Base-by-base conservation (phyloP, 37 sponge, comb jelly and placozoan genomes). In the Tethya wilhelma region DNA sequence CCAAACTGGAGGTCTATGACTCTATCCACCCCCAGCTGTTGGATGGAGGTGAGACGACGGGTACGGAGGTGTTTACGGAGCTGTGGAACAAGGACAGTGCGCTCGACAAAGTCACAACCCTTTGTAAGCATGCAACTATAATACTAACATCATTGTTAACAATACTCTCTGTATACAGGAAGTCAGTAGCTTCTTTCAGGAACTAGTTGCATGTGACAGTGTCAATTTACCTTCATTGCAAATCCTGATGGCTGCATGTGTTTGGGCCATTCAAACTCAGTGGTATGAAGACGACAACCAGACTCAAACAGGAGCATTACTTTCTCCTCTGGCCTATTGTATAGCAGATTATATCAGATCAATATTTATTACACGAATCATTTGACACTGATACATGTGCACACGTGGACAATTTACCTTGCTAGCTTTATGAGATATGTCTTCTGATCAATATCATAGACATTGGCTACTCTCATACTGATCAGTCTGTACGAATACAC, bases 211-310 rank as follows among this genome's bases (percentile, higher is more conserved):
- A n/a, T n/a, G n/a, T n/a, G 14, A 9, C 8, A 38, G 42, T 1
- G 23, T 8, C 6, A 2, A 69, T 45, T 9, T 28, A 80, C 80
- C 74, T 98, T 98, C 93, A 96, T 94, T 38, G 95, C 81, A 77
- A 98, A 98, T 19, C 93, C 90, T 37, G 99, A 98, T 0, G 99
- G 99, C 57, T 89, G 87, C 77, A 91, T 86, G 66, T 86, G 66
- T 78, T 98, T 98, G 0, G 99, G 99, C 97, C 97, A 96, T 14
- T 94, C 94, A 77, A 96, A 98, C 40, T 94, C 99, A 17, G 99
- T 98, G 30, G 77, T 73, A 59, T 98, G 99, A 34, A 98, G 81
- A 6, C 99, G 90, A 28, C 86, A 86, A 0, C 99, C 99, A 1
- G 99, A 98, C 74, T 98, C 97, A 56, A 98, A 81, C 29, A 91